Evolutionary conservation across 2,113 vertebrate genomes (phyloP).

Genomic region (Morone saxatilis): DNA sequence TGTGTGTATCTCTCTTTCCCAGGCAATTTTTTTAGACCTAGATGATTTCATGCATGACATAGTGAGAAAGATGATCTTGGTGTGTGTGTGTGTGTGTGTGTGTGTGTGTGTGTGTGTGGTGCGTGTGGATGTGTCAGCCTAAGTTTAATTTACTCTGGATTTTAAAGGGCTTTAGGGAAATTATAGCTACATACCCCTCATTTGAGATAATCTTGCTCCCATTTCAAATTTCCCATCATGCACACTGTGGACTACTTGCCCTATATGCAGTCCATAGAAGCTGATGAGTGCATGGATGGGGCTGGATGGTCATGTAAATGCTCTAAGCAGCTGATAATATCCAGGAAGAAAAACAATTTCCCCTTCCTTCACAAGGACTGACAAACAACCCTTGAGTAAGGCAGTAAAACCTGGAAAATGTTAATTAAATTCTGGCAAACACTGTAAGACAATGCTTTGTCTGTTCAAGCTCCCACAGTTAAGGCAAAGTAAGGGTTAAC

Average conservation of each 20-base stretch:
- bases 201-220: slow-evolving; percentile 3
- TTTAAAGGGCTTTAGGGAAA: slow-evolving; percentile 10
- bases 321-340: background rate
- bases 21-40: background rate
- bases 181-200: background rate
- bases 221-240: background rate
- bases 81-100: background rate
- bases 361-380: background rate
- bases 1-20: background rate
- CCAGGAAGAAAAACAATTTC: background rate
- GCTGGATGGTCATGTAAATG: slow-evolving; percentile 3
- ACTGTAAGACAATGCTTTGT: slow-evolving; percentile 6
- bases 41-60: slow-evolving; percentile 14
- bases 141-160: background rate
- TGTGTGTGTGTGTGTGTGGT: background rate
- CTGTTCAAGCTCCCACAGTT: background rate
- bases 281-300: background rate
- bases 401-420: background rate
- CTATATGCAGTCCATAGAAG: background rate
- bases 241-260: background rate
- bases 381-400: background rate
- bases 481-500: background rate
- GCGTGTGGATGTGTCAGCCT: background rate
- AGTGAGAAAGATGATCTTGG: background rate
- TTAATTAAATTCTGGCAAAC: background rate